Conservation (phyloP, 2,113 vertebrate genomes). For the Austrofundulus limnaeus region DNA sequence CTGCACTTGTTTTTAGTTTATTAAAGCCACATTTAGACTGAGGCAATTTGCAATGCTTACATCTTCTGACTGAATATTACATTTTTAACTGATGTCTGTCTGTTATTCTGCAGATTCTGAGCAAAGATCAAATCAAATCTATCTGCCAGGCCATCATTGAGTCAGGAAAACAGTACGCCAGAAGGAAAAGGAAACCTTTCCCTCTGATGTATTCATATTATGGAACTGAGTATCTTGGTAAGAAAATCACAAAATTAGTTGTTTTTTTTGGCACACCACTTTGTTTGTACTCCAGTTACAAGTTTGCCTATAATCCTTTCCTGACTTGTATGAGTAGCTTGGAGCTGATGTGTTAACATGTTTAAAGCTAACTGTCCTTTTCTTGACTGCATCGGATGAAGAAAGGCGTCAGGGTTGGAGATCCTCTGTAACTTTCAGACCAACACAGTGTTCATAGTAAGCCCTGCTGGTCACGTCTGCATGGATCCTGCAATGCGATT, state of each 20-base stretch:
- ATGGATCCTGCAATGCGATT: slow-evolving; percentile 37
- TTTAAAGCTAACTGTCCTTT: slow-evolving; percentile 60
- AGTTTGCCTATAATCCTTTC: not conserved
- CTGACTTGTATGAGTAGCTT: not conserved
- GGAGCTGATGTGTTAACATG: slow-evolving; percentile 19
- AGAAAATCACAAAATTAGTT: slow-evolving; percentile 47
- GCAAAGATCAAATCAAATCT: slow-evolving; percentile 85
- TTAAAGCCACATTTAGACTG: too few relatives aligned
- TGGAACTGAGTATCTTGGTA: slow-evolving; percentile 88
- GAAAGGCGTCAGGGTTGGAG: slow-evolving; percentile 45
- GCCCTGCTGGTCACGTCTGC: slow-evolving; percentile 56
- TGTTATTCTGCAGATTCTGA: slow-evolving; percentile 79
- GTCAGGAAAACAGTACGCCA: slow-evolving; percentile 88
- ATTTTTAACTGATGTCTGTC: not conserved
- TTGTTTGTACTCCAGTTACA: not conserved
- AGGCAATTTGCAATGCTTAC: not conserved
- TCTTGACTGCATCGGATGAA: slow-evolving; percentile 63
- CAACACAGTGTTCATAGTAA: slow-evolving; percentile 65
- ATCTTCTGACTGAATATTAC: not conserved
- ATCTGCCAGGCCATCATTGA: slow-evolving; percentile 89
- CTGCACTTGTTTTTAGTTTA: too few relatives aligned
- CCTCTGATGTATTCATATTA: slow-evolving; percentile 92
- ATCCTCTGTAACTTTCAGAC: slow-evolving; percentile 55
- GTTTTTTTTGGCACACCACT: not conserved
- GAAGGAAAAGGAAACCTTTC: slow-evolving; percentile 86